These are phyloP conservation scores for Gymnorhina tibicen DNA, from an alignment of 2,113 vertebrate species.

Conservation along the genomic window DNA sequence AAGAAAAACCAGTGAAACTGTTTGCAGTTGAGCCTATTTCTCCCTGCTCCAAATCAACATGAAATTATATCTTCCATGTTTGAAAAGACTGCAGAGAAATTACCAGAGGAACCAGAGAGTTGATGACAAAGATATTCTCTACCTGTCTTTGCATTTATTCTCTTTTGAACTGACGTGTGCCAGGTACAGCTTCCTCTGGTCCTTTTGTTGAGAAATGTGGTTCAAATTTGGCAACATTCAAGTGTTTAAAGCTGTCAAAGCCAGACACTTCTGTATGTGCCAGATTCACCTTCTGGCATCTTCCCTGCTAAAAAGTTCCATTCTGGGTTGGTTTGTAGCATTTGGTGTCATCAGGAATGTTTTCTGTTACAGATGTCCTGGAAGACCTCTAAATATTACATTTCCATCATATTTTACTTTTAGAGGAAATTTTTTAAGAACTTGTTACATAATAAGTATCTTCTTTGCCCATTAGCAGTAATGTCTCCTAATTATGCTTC, in stretches of 20 bases:
- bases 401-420: not conserved
- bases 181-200: not conserved
- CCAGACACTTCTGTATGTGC: not conserved
- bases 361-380: not conserved
- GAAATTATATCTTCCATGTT: not conserved
- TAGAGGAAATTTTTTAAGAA: not conserved
- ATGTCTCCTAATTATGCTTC: not conserved
- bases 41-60: not conserved
- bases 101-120: not conserved
- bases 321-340: not conserved
- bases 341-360: not conserved
- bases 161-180: not conserved
- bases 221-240: not conserved
- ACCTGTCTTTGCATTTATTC: not conserved
- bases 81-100: not conserved
- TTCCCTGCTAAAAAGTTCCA: not conserved
- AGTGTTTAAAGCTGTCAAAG: not conserved
- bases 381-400: not conserved
- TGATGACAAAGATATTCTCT: not conserved
- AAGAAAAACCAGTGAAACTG: not conserved
- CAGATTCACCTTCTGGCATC: not conserved
- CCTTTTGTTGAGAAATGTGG: not conserved
- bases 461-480: not conserved
- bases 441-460: not conserved
- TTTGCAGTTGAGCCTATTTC: not conserved